Evolutionary conservation across 2,113 vertebrate genomes (phyloP).

Genomic region (Macrotis lagotis): DNA sequence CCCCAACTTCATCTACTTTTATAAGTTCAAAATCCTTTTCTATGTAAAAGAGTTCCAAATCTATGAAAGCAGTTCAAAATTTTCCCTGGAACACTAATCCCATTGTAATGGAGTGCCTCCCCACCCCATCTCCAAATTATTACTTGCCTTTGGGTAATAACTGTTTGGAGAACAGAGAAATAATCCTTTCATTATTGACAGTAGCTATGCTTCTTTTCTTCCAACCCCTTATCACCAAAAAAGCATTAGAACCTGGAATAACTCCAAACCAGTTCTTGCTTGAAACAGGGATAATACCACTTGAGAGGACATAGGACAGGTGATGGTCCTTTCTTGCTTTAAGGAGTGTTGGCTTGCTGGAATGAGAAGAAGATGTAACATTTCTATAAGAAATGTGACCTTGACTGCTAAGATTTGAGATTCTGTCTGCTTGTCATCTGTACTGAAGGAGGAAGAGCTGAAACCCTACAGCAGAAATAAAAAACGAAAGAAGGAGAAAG

Average conservation of each 20-base stretch:
- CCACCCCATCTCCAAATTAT: too few relatives aligned
- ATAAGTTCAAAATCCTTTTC: constrained; percentile 19
- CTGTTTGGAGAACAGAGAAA: background rate
- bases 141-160: background rate
- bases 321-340: background rate
- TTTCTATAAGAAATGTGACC: background rate
- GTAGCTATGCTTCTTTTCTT: background rate
- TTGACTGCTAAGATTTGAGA: background rate
- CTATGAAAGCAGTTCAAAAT: background rate
- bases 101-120: background rate
- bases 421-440: background rate
- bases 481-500: background rate
- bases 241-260: background rate
- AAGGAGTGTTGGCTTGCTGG: background rate
- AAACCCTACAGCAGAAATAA: background rate
- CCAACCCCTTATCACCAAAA: background rate
- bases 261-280: background rate
- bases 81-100: background rate
- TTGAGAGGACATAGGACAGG: background rate
- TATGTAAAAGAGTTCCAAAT: background rate
- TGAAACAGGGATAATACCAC: background rate
- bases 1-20: too few relatives aligned
- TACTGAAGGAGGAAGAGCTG: background rate
- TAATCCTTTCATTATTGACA: background rate
- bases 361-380: background rate